Evolutionary conservation across 92 coral and sea anemone genomes (phyloP).

Genomic region (Isaurus tuberculatus): DNA sequence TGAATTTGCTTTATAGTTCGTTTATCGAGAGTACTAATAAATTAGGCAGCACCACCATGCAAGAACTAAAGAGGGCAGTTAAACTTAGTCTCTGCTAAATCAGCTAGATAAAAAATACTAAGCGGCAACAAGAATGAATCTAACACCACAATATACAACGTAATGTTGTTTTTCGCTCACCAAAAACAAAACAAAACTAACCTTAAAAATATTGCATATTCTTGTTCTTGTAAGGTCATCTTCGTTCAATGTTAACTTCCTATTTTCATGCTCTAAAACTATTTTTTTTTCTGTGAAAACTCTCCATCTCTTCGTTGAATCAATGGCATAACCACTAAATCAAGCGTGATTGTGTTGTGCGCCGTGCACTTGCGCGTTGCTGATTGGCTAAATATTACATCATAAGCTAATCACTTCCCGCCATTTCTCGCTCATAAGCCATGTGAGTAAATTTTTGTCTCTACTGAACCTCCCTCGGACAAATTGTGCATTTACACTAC

Average conservation of each 20-base stretch:
- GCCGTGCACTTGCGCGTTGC: neutral
- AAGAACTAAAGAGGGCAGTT: too few species aligned
- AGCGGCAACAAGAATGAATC: neutral
- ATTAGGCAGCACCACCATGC: neutral
- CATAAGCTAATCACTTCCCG: constrained; percentile 10
- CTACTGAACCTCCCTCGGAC: constrained; percentile 25
- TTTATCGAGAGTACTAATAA: neutral
- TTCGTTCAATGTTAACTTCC: constrained; percentile 22
- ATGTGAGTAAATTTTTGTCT: neutral
- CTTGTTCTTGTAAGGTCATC: constrained; percentile 5
- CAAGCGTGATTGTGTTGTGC: neutral
- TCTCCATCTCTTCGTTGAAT: constrained; percentile 14
- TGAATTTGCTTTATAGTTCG: neutral
- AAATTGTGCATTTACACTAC: neutral
- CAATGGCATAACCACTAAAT: constrained; percentile 10
- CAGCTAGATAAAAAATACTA: neutral
- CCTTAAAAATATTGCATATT: constrained; percentile 23
- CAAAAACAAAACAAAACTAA: neutral
- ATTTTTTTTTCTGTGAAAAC: constrained; percentile 3
- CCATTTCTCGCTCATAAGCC: neutral
- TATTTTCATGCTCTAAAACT: constrained; percentile 25
- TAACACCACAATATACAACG: neutral
- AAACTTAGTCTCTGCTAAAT: too few species aligned
- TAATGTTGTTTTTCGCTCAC: neutral
- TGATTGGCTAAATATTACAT: neutral